These are phyloP conservation scores for Diadromus collaris DNA, from an alignment of 2,888 invertebrate species.

Conservation along the genomic window DNA sequence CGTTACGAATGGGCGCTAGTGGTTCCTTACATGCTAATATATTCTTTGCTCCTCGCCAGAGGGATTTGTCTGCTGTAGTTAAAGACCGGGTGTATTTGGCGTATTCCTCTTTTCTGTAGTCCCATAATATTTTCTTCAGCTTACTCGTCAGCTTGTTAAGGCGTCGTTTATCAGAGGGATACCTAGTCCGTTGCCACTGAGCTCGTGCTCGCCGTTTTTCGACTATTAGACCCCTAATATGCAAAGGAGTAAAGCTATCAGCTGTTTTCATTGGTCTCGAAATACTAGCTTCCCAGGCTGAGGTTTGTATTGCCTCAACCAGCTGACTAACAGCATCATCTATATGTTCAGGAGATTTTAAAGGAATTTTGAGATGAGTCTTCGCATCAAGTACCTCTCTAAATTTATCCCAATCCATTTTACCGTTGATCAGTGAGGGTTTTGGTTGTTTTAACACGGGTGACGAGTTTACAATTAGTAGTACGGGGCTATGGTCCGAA, in stretches of 20 bases:
- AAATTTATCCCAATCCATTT: constrained; percentile 58
- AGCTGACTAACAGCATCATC: constrained; percentile 57
- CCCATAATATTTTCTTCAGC: constrained; percentile 37
- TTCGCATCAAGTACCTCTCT: constrained; percentile 46
- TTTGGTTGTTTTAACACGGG: constrained; percentile 52
- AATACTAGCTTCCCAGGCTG: constrained; percentile 56
- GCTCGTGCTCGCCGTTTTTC: constrained; percentile 59
- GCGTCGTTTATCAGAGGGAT: constrained; percentile 29
- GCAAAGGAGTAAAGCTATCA: constrained; percentile 42
- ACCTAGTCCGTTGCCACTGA: constrained; percentile 55
- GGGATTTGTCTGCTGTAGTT: constrained; percentile 54
- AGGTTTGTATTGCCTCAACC: constrained; percentile 52
- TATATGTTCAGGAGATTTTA: constrained; percentile 59
- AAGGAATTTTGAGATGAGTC: constrained; percentile 45
- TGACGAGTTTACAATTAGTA: constrained; percentile 58
- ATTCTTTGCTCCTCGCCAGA: constrained; percentile 64
- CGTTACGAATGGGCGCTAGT: constrained; percentile 54
- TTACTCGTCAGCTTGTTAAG: constrained; percentile 41
- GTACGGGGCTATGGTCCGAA: constrained; percentile 65
- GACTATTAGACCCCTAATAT: constrained; percentile 53
- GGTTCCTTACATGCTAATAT: constrained; percentile 53
- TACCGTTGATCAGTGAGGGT: constrained; percentile 51
- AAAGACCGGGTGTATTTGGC: constrained; percentile 45
- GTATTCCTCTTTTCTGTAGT: constrained; percentile 30
- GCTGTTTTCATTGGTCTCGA: constrained; percentile 20